A percentile compares a stretch with the other conserved stretches of the same genome.
Evolutionary conservation across 1,140 invertebrate genomes (phyloP).

Genomic region (Drosophila sucinea): DNA sequence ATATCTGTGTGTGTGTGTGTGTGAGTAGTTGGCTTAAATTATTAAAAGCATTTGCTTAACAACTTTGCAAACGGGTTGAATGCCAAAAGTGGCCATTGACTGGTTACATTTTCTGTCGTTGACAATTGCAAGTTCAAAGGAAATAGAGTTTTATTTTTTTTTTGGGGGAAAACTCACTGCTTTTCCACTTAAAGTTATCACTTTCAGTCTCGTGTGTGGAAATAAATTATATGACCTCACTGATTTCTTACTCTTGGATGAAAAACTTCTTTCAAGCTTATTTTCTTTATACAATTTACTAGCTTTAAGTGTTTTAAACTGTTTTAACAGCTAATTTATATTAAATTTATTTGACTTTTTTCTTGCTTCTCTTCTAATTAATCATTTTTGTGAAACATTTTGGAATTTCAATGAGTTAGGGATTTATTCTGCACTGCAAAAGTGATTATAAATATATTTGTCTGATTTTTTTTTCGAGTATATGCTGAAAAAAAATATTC

Average conservation of each 20-base stretch:
- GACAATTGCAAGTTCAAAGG: conserved; percentile 27
- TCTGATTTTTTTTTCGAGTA: neutral
- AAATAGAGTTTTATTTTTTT: neutral
- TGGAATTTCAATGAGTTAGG: neutral
- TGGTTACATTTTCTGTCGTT: conserved; percentile 25
- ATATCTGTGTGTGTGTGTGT: conserved; percentile 36
- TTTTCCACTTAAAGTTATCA: conserved; percentile 3
- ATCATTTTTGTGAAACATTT: neutral
- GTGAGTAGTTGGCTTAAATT: conserved; percentile 59
- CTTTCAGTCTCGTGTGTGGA: neutral
- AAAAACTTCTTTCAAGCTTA: no score
- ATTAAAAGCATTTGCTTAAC: conserved; percentile 71
- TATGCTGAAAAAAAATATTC: neutral
- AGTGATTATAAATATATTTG: conserved; percentile 12
- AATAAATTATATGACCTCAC: neutral
- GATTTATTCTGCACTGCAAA: neutral
- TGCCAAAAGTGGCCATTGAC: conserved; percentile 40
- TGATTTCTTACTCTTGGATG: no score
- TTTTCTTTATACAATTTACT: no score
- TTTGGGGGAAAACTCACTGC: neutral
- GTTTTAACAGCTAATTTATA: no score
- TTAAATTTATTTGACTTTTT: no score
- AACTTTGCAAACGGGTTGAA: conserved; percentile 31
- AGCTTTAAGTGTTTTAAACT: no score
- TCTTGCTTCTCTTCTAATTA: neutral